A percentile compares a stretch with the other conserved stretches of the same genome.
phyloP scores from a whole-genome alignment of 2,797 vertebrate species.

The Myotis planiceps region DNA sequence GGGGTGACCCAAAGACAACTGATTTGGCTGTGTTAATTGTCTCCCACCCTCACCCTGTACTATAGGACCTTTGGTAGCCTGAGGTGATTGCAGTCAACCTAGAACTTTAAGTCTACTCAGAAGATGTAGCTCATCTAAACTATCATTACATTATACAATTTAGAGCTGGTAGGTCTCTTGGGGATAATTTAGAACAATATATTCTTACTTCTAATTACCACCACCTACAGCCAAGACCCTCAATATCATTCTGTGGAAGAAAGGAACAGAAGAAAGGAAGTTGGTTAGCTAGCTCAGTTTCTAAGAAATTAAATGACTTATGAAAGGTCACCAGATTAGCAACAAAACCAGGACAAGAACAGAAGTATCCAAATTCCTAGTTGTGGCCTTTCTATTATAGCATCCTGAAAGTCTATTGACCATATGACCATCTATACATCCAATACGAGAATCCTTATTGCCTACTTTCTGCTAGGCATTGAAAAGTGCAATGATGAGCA shows the following conservation, averaged over 20 bases:
- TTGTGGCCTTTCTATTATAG: not conserved
- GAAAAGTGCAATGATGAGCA: not conserved
- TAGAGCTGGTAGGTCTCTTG: not conserved
- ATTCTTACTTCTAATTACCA: not conserved
- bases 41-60: not conserved
- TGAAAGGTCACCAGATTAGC: not conserved
- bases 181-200: not conserved
- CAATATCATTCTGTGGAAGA: not conserved
- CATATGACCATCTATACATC: not conserved
- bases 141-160: not conserved
- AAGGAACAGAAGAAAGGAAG: not conserved
- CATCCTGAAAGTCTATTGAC: not conserved
- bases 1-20: not conserved
- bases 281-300: not conserved
- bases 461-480: not conserved
- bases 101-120: conserved; percentile 1
- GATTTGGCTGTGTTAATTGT: not conserved
- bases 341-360: not conserved
- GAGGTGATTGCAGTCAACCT: not conserved
- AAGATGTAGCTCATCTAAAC: conserved; percentile 26
- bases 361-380: not conserved
- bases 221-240: not conserved
- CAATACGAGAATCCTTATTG: not conserved
- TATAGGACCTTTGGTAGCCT: not conserved
- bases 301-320: conserved; percentile 3